phyloP scores from a whole-genome alignment of 2,888 invertebrate genomes.

The Dynastes maya region DNA sequence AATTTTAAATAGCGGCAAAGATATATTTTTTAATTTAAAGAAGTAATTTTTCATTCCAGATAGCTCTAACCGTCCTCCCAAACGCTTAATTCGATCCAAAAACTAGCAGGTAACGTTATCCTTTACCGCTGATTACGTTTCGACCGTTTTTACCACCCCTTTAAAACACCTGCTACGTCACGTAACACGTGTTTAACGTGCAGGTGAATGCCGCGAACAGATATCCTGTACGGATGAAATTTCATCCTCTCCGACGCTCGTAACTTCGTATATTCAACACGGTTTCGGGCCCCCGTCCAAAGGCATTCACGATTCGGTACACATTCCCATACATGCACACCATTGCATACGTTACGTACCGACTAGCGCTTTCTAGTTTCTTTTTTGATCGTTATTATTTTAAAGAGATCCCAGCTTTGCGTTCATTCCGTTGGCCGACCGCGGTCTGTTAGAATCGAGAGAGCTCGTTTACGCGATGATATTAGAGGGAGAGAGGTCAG shows the following conservation, averaged over 20 bases:
- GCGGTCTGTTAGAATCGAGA: slow-evolving; percentile 22
- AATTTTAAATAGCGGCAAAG: too few relatives aligned
- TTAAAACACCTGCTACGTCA: slow-evolving; percentile 29
- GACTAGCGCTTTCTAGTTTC: background rate
- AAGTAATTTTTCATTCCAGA: too few relatives aligned
- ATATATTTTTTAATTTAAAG: too few relatives aligned
- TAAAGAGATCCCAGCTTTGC: slow-evolving; percentile 14
- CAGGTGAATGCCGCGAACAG: slow-evolving; percentile 26
- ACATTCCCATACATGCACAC: background rate
- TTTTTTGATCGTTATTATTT: slow-evolving; percentile 11
- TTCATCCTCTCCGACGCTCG: background rate
- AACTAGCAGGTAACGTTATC: background rate
- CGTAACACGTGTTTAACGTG: slow-evolving; percentile 26
- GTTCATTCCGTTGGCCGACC: background rate
- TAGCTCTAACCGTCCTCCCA: too few relatives aligned
- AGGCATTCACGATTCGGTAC: too few relatives aligned
- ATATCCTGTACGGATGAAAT: slow-evolving; percentile 25
- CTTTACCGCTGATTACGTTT: slow-evolving; percentile 9
- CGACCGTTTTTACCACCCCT: slow-evolving; percentile 15
- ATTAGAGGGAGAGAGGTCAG: slow-evolving; percentile 5
- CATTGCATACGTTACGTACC: background rate
- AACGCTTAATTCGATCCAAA: too few relatives aligned
- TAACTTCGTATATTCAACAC: background rate
- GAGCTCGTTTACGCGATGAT: background rate
- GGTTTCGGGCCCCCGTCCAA: background rate